Conservation (phyloP, 1,140 invertebrate genomes). For the Pantala flavescens region DNA sequence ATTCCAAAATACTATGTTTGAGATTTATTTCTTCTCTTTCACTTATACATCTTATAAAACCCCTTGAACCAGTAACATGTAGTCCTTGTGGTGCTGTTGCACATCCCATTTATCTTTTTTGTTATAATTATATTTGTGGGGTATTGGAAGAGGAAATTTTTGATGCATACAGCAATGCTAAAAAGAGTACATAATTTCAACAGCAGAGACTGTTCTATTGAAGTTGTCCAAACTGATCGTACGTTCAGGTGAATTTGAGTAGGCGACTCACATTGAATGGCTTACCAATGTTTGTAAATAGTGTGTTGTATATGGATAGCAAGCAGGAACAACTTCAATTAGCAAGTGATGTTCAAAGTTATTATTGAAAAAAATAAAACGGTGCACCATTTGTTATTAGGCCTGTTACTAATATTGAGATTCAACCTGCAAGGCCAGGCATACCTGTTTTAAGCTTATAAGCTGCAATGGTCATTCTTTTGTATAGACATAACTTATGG, state of each 20-base stretch:
- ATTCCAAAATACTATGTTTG: neutral
- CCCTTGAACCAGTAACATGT: conserved; percentile 1
- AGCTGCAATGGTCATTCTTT: conserved; percentile 1
- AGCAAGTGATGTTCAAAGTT: conserved; percentile 11
- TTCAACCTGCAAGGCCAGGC: conserved; percentile 7
- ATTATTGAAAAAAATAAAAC: neutral
- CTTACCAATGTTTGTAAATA: conserved; percentile 22
- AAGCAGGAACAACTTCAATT: conserved; percentile 16
- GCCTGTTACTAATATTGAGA: neutral
- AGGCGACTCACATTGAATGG: conserved; percentile 21
- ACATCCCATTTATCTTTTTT: conserved; percentile 11
- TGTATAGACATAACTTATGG: neutral
- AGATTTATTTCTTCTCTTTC: conserved; percentile 16
- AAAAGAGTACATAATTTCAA: neutral
- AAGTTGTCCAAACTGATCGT: conserved; percentile 19
- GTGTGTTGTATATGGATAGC: conserved; percentile 20
- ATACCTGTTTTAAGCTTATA: neutral
- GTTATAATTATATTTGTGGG: conserved; percentile 3
- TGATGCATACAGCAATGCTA: conserved; percentile 15
- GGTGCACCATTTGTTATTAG: conserved; percentile 13
- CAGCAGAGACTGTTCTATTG: conserved; percentile 12
- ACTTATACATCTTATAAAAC: neutral
- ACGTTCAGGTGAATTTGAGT: conserved; percentile 14
- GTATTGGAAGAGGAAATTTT: conserved; percentile 17
- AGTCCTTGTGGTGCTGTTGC: conserved; percentile 11